Base-by-base conservation (phyloP, 2,797 vertebrate species). In the Crenichthys baileyi region DNA sequence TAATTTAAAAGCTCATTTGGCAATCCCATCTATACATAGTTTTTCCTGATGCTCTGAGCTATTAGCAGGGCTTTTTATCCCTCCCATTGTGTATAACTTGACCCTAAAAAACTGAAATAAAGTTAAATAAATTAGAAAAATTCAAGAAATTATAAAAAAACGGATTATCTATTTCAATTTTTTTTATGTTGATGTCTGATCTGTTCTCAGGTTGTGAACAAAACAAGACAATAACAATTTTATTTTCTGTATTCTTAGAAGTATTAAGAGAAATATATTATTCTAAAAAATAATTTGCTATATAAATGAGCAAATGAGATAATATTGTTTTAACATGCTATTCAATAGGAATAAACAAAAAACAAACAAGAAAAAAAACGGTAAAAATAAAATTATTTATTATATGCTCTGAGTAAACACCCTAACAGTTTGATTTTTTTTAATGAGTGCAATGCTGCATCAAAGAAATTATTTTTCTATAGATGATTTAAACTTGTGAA, bases 401-500 rank as follows among this genome's bases (percentile, higher is more conserved):
- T n/a, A n/a, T n/a, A n/a, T n/a, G n/a, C n/a, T n/a, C n/a, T 72
- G 48, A 74, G 78, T 67, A 60, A 75, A 65, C 26, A 18, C 41
- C 11, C 46, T 16, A 80, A 44, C 56, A 16, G 46, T 91, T 93
- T 92, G 75, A 88, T 94, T 95, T 95, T 95, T 73, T 94, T 16
- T 16, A 31, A 94, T 83, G 60, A 90, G 87, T 90, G 87, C 86
- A 93, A 91, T 93, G 91, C 93, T 93, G 94, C 94, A 95, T 92
- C 90, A 94, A 93, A 95, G 88, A 79, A 95, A 93, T 91, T 96
- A 96, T 96, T 96, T 96, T 96, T 96, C 91, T 96, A 96, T 89
- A 85, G 91, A 91, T 89, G 85, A 73, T 92, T 88, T 87, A 90
- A 92, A 87, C 91, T 88, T 91, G 93, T 92, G 86, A 91, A 83